Base-by-base conservation (phyloP, 2,113 vertebrate genomes). In the Ceyx margarethae region DNA sequence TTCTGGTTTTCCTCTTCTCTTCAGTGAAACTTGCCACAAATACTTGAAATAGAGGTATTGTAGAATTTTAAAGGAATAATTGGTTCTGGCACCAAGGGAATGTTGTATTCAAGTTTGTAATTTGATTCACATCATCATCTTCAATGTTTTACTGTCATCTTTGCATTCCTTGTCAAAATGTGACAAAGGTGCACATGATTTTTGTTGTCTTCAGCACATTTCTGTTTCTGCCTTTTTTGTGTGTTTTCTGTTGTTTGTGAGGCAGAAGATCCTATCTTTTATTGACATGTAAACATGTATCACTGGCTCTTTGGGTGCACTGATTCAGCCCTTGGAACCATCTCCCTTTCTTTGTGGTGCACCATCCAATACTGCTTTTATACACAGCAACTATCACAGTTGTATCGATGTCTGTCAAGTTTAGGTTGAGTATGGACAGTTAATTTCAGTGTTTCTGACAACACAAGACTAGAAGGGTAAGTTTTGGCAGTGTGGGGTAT, bases 101-200 rank as follows among this genome's bases (percentile, higher is more conserved):
- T 15, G 11, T 46, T 62, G 50, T 42, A 37, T 91, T 81, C 37
- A 54, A 67, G 56, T 46, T 77, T 77, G 9, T 74, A 76, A 43
- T 82, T 77, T 74, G 28, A 83, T 69, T 82, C 2, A 2, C 14
- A n/a, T 66, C 16, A 51, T 82, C 35, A 40, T 79, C 48, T 77
- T 42, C 13, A 45, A 37, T 83, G 28, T 83, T 91, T 74, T 86
- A 40, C 20, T 81, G 65, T 90, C 65, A 67, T 64, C 31, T 80
- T 88, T 50, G 17, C 51, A 16, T 77, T 95, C 53, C 73, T 74
- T 91, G 68, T 85, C 80, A 83, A 85, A 91, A 77, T 67, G 64
- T 88, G 60, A 29, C 80, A 77, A 54, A 85, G 29, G 10, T 53
- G 37, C 37, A 23, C 11, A 4, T 21, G n/a, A 33, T 53, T 68